Evolutionary conservation across 2,797 vertebrate genomes (phyloP), one percentile per base, ranked within the genome.

Genomic region (Anomalospiza imberbis): DNA sequence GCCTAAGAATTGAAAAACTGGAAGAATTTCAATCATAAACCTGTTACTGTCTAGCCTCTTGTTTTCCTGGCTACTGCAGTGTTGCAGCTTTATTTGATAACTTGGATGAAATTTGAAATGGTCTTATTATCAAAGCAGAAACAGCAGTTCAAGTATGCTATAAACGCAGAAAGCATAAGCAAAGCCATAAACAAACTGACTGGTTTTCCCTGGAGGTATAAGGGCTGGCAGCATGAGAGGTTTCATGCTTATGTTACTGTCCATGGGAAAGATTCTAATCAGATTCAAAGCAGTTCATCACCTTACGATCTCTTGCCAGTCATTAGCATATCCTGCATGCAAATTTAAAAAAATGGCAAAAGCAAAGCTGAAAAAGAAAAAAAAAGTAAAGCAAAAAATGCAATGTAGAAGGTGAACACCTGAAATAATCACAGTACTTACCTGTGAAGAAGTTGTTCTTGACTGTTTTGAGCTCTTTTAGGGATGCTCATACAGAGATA

Each of bases 1-100:
- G 60, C 34, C 26, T 70, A 93, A 61, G 60, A 74, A 80, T 7
- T 91, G 54, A 91, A 89, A 96, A 94, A 29, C 53, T 95, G 90
- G 63, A 97, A 96, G 57, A 95, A 91, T 84, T 97, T 83, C 55
- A 40, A 57, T 92, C 40, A 94, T 87, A 94, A 96, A 85, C 72
- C 91, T 16, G 38, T 89, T 94, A 92, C 55, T 81, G 60, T 79
- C 55, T 74, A 58, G 51, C 10, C 51, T 55, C 36, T 91, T 36
- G 34, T 94, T 91, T 85, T 91, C 63, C 81, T 65, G 68, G 54
- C 57, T 38, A 51, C 18, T 88, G 66, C 47, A 74, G 68, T 70
- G 28, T 36, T 87, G 57, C 20, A 94, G 72, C 26, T 96, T 93
- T 85, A 92, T 82, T 70, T 81, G 63, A 77, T 76, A 94, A 65